Percentiles rank a stretch among this genome's conserved stretches.
Evolutionary conservation across 2,797 vertebrate genomes (phyloP).

Genomic region (Anguilla obscura): DNA sequence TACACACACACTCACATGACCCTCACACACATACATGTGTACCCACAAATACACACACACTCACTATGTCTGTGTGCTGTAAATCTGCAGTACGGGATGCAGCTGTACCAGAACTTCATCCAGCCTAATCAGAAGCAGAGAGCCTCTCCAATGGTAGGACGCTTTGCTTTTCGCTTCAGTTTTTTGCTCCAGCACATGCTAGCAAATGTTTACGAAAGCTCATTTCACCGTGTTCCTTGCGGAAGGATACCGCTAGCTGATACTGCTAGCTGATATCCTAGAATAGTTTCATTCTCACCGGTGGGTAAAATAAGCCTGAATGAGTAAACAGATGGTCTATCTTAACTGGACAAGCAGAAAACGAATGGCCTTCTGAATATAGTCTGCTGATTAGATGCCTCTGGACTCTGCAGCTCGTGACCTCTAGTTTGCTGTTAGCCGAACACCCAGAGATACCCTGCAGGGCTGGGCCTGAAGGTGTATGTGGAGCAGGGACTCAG

Average conservation of each 20-base stretch:
- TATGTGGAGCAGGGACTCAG: background rate
- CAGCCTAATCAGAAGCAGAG: constrained; percentile 89
- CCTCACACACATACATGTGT: too few relatives aligned
- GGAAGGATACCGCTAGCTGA: background rate
- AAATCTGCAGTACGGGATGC: constrained; percentile 80
- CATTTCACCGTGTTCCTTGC: background rate
- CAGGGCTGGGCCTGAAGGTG: constrained; percentile 9
- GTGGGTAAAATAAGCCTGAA: constrained; percentile 51
- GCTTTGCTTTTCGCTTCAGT: too few relatives aligned
- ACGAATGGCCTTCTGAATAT: constrained; percentile 65
- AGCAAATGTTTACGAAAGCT: constrained; percentile 12
- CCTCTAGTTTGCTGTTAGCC: constrained; percentile 60
- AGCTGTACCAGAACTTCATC: constrained; percentile 94
- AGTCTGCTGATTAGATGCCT: constrained; percentile 67
- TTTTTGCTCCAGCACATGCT: background rate
- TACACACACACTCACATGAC: too few relatives aligned
- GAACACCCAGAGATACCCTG: constrained; percentile 36
- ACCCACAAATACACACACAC: too few relatives aligned
- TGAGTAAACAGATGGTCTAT: constrained; percentile 59
- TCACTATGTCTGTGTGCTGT: background rate
- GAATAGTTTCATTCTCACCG: constrained; percentile 50
- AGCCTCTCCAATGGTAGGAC: constrained; percentile 86
- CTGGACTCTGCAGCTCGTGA: constrained; percentile 69
- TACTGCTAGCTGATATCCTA: constrained; percentile 36
- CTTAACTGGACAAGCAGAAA: constrained; percentile 59